Conservation (phyloP, 2,113 vertebrate genomes). For the Osmerus eperlanus region DNA sequence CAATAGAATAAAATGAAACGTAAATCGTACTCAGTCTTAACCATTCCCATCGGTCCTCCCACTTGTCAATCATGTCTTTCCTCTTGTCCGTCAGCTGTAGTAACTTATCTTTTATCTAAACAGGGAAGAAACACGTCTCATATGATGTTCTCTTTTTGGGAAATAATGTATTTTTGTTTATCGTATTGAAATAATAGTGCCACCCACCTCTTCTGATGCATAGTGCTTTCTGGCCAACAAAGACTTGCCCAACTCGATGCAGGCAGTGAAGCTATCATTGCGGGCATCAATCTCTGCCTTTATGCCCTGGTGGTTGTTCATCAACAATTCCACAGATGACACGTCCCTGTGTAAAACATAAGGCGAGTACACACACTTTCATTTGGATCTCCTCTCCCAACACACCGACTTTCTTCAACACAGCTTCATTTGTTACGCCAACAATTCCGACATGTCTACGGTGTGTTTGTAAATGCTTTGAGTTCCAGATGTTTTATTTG, state of each 20-base stretch:
- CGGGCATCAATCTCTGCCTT: conserved; percentile 97
- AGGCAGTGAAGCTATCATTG: conserved; percentile 92
- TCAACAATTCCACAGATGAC: conserved; percentile 92
- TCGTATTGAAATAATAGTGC: neutral
- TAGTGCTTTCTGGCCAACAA: conserved; percentile 93
- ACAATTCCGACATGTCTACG: neutral
- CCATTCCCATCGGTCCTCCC: conserved; percentile 99
- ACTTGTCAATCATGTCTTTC: conserved; percentile 99
- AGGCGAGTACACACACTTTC: conserved; percentile 1
- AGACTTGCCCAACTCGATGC: conserved; percentile 93
- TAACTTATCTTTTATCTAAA: conserved; percentile 93
- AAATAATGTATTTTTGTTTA: neutral
- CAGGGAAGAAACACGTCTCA: conserved; percentile 5
- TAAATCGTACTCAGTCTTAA: conserved; percentile 89
- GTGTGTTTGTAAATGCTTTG: too few species aligned
- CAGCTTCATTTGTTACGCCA: conserved; percentile 4
- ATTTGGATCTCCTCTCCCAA: too few species aligned
- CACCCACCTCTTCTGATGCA: conserved; percentile 86
- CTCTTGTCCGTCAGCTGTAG: conserved; percentile 94
- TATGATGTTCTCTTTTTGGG: too few species aligned
- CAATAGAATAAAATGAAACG: neutral
- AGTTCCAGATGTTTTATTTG: neutral
- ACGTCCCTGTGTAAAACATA: conserved; percentile 79
- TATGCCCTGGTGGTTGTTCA: conserved; percentile 98
- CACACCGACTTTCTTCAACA: neutral